Base-by-base conservation (phyloP, 1,140 invertebrate genomes). In the Bombus haemorrhoidalis region DNA sequence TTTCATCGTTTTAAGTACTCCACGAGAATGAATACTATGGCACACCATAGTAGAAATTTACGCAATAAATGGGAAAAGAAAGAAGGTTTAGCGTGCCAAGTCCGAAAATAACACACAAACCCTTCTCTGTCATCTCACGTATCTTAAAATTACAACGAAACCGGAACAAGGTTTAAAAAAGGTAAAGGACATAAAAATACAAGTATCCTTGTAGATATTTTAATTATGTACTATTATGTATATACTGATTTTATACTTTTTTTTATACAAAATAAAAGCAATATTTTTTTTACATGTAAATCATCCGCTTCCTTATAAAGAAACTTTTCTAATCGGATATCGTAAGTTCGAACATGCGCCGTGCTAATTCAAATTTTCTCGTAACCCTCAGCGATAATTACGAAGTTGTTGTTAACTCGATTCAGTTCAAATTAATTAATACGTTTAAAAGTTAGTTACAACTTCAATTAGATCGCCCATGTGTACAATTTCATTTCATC, bases 211-310 rank as follows among this genome's bases (percentile, higher is more conserved):
- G 92, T 93, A 94, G 93, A 94, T 93, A 94, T 91, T 86, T 91
- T 91, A 91, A 90, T 88, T 89, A 93, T 91, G 92, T 94, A 94
- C 92, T 90, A 94, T 94, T 94, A 92, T 94, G 93, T 94, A 94
- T 92, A 94, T 94, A 93, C 82, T 90, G 89, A 93, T 94, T 89
- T 92, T 92, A 90, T 92, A 93, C 89, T 83, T 89, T 91, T 91
- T 94, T 93, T 93, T 93, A 89, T 93, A 93, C 84, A 86, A 91
- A 94, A 93, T 92, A 93, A 92, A 93, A 32, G 83, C 89, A 90
- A 75, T 86, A 37, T 57, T 86, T 81, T 73, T 86, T 86, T 53
- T 79, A 85, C 59, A 37, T 53, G 34, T 57, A n/a, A 81, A 73
- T 34, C n/a, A 32, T 74, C 72, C 32, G 28, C 1, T 66, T 41